Evolutionary conservation across 1,140 invertebrate genomes (phyloP).

Genomic region (Grapholita molesta): DNA sequence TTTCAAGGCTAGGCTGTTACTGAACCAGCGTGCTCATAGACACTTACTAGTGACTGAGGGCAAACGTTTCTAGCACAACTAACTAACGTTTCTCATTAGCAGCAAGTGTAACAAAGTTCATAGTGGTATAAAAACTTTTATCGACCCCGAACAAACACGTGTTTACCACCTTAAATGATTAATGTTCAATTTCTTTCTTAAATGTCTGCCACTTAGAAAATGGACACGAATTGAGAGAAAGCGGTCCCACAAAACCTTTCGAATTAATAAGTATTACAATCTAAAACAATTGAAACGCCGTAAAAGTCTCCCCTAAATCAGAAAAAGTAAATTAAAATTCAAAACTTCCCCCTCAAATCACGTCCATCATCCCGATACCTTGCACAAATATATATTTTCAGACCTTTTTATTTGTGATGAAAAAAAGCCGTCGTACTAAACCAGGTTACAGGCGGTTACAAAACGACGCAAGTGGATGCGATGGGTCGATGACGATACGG

Average conservation of each 20-base stretch:
- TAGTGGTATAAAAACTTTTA: too few species aligned
- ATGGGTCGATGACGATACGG: background rate
- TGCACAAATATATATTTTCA: constrained; percentile 13
- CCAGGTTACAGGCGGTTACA: background rate
- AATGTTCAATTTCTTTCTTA: background rate
- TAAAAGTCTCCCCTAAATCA: background rate
- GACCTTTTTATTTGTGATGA: constrained; percentile 17
- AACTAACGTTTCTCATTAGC: too few species aligned
- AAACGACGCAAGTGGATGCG: background rate
- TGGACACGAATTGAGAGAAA: constrained; percentile 2
- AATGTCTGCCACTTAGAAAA: constrained; percentile 7
- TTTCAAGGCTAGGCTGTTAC: too few species aligned
- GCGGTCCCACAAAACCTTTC: background rate
- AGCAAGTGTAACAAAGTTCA: too few species aligned
- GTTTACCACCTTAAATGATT: too few species aligned
- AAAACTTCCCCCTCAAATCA: constrained; percentile 6
- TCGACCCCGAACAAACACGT: too few species aligned
- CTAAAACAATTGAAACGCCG: background rate
- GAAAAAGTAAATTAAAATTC: constrained; percentile 10
- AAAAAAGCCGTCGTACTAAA: constrained; percentile 3
- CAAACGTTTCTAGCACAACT: too few species aligned
- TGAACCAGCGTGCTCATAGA: too few species aligned
- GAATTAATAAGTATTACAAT: background rate
- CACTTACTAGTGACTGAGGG: too few species aligned
- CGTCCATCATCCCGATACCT: constrained; percentile 8